Percentiles rank a stretch among this genome's conserved stretches.
These are phyloP conservation scores for Pocillopora damicornis DNA, from an alignment of 64 coral and sea anemone species.

Conservation along the genomic window DNA sequence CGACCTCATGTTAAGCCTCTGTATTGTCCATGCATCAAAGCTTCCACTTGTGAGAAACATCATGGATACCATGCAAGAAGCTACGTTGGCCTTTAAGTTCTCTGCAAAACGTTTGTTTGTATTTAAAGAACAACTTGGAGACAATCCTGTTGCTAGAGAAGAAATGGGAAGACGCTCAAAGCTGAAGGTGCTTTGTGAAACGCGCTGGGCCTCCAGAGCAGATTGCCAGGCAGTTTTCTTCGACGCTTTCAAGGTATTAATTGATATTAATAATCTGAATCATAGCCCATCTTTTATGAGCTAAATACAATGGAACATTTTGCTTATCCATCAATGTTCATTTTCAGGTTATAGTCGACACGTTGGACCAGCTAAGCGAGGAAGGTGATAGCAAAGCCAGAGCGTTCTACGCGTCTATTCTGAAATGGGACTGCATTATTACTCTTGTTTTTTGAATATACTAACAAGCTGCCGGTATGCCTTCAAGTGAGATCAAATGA, in stretches of 20 bases:
- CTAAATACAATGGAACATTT: not conserved
- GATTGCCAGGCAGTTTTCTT: not conserved
- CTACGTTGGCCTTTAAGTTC: conserved; percentile 48
- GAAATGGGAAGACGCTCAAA: conserved; percentile 62
- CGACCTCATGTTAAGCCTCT: conserved; percentile 51
- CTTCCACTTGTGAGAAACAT: conserved; percentile 48
- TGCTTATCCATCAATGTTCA: not conserved
- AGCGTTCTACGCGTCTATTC: conserved; percentile 49
- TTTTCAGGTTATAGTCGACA: conserved; percentile 33
- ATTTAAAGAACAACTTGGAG: conserved; percentile 51
- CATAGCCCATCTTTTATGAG: not conserved
- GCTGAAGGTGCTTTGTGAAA: conserved; percentile 59
- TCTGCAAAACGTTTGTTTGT: conserved; percentile 53
- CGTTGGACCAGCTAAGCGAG: conserved; percentile 46
- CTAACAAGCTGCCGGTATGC: conserved; percentile 37
- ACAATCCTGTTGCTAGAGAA: conserved; percentile 47
- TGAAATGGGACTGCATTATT: conserved; percentile 64
- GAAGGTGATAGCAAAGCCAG: conserved; percentile 53
- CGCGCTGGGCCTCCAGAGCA: conserved; percentile 10
- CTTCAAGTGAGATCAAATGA: conserved; percentile 32
- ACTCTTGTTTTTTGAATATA: conserved; percentile 60
- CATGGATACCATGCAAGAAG: conserved; percentile 57
- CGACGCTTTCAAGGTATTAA: not conserved
- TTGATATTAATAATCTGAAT: not conserved
- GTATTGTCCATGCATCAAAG: conserved; percentile 58